Conservation (phyloP, 2,113 vertebrate species). For the Pachyramphus minor region DNA sequence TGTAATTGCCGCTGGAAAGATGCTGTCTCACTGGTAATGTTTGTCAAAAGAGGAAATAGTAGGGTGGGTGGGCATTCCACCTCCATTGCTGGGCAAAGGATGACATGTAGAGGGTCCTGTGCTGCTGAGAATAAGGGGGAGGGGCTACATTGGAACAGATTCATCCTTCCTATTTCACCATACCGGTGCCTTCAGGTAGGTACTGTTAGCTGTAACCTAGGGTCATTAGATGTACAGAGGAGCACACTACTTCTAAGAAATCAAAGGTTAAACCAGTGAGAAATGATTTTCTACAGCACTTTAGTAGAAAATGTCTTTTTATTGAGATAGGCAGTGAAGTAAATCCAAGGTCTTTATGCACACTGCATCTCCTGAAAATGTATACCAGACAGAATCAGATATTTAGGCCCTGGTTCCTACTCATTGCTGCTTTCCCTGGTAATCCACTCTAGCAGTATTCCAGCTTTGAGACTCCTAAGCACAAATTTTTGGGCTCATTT, state of each 20-base stretch:
- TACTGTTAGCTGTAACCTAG: not conserved
- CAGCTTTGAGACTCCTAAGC: slow-evolving; percentile 42
- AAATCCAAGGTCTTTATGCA: slow-evolving; percentile 2
- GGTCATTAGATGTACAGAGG: not conserved
- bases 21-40: not conserved
- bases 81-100: not conserved
- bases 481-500: slow-evolving; percentile 62
- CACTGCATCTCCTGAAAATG: not conserved
- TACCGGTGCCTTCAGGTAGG: not conserved
- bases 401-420: slow-evolving; percentile 28
- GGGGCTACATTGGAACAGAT: not conserved
- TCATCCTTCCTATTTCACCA: not conserved
- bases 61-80: not conserved
- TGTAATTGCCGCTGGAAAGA: not conserved
- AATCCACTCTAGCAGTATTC: slow-evolving; percentile 42
- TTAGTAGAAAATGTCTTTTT: not conserved
- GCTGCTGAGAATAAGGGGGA: not conserved
- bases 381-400: slow-evolving; percentile 7
- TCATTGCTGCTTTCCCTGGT: slow-evolving; percentile 49
- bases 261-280: not conserved
- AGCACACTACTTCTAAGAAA: not conserved
- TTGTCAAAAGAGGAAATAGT: not conserved
- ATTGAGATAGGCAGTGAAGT: not conserved
- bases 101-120: not conserved
- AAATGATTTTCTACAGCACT: not conserved